These are phyloP conservation scores for Cyrtonyx montezumae DNA, from an alignment of 2,113 vertebrate species.

Conservation along the genomic window DNA sequence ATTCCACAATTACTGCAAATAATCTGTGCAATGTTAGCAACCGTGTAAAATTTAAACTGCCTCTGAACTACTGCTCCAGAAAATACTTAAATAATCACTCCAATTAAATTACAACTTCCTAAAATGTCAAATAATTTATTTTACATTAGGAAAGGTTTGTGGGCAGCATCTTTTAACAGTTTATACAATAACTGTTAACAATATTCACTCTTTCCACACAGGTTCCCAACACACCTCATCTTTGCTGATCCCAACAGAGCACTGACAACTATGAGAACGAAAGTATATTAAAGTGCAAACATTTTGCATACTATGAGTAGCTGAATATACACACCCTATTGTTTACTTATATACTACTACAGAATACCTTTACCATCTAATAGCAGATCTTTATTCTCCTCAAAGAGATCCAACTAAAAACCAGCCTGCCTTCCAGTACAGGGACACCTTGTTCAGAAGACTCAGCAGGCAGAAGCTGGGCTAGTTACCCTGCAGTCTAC, in stretches of 20 bases:
- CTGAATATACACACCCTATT: neutral
- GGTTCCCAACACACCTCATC: neutral
- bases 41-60: neutral
- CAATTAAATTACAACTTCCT: neutral
- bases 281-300: neutral
- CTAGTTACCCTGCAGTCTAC: neutral
- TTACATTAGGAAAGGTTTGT: neutral
- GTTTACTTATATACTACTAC: neutral
- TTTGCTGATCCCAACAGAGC: neutral
- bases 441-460: neutral
- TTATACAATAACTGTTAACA: neutral
- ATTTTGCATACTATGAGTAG: neutral
- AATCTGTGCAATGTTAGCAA: neutral
- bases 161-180: neutral
- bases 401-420: neutral
- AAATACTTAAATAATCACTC: neutral
- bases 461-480: neutral
- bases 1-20: neutral
- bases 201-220: neutral
- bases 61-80: neutral
- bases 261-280: neutral
- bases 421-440: neutral
- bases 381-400: neutral
- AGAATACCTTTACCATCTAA: neutral
- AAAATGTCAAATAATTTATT: neutral